Conservation (phyloP, 2,113 vertebrate genomes). For the Microcebus tavaratra region DNA sequence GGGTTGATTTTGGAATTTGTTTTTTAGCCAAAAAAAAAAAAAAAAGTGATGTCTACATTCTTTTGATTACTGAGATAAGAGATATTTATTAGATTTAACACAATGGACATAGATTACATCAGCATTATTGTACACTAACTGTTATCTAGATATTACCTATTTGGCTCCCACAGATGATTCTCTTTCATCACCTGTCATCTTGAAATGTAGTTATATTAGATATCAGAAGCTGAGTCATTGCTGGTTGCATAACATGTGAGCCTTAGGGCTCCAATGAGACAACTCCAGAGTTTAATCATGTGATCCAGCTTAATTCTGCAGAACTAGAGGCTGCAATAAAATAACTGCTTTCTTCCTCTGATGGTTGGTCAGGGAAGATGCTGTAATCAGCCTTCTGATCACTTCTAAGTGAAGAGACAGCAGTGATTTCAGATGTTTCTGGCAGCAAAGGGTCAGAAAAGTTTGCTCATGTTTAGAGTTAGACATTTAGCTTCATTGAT, state of each 20-base stretch:
- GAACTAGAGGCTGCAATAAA: neutral
- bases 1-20: conserved; percentile 5
- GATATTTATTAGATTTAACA: conserved; percentile 17
- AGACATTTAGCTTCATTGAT: conserved; percentile 5
- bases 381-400: neutral
- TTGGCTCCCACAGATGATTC: neutral
- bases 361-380: neutral
- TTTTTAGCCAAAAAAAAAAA: conserved; percentile 24
- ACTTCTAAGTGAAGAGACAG: neutral
- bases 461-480: neutral
- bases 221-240: neutral
- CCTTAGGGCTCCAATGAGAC: neutral
- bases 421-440: neutral
- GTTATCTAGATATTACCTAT: neutral
- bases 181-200: neutral
- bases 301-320: neutral
- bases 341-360: neutral
- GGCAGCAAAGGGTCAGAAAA: neutral
- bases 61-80: neutral
- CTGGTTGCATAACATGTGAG: neutral
- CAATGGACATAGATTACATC: neutral
- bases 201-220: conserved; percentile 27
- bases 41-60: neutral
- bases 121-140: neutral
- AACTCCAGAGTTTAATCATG: neutral